Percentiles rank a stretch among this genome's conserved stretches.
These are phyloP conservation scores for Ischnura elegans DNA, from an alignment of 2,888 invertebrate genomes.

Conservation along the genomic window DNA sequence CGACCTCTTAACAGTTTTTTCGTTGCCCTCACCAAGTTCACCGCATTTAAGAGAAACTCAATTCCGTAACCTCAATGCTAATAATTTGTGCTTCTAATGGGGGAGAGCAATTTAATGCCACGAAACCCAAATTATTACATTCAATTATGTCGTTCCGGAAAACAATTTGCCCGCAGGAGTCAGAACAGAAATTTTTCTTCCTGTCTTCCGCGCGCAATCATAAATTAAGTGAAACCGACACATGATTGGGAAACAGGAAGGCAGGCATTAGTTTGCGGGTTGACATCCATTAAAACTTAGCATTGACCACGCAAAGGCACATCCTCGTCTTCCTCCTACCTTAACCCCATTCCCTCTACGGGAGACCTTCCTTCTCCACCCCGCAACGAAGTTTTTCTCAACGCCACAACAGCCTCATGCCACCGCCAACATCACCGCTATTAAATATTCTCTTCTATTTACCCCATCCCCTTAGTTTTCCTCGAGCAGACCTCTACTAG, in stretches of 20 bases:
- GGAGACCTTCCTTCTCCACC: neutral
- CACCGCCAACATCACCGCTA: neutral
- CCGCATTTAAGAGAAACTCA: constrained; percentile 21
- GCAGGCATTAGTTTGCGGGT: constrained; percentile 60
- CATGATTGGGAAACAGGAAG: constrained; percentile 66
- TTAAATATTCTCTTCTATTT: neutral
- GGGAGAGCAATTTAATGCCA: neutral
- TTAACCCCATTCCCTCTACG: neutral
- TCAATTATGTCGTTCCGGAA: constrained; percentile 61
- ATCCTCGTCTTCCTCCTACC: neutral
- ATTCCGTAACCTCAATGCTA: constrained; percentile 40
- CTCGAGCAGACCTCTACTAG: neutral
- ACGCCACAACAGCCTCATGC: neutral
- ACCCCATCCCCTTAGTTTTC: neutral
- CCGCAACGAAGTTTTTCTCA: neutral
- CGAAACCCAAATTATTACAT: constrained; percentile 36
- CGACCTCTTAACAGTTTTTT: neutral
- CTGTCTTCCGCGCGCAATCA: constrained; percentile 45
- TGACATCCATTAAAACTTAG: constrained; percentile 63
- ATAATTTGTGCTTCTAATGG: constrained; percentile 16
- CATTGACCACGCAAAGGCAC: constrained; percentile 61
- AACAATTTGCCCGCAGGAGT: constrained; percentile 41
- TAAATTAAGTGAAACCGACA: constrained; percentile 66
- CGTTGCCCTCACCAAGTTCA: neutral
- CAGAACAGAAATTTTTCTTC: neutral